Base-by-base conservation (phyloP, 2,113 vertebrate species). In the Lagopus leucura region DNA sequence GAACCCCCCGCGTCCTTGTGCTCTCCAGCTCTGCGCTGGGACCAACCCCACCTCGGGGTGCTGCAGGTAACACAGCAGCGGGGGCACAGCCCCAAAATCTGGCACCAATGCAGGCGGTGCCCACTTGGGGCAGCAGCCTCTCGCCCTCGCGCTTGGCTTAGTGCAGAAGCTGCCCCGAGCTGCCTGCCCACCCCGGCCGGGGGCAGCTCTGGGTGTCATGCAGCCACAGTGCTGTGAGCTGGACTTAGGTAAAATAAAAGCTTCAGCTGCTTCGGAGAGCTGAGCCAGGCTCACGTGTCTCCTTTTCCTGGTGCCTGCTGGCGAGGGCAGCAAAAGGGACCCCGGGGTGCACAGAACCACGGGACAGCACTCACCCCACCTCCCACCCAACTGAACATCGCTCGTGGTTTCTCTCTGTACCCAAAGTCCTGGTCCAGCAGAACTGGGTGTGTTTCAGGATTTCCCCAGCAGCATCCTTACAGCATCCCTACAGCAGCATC, bases 171-270 rank as follows among this genome's bases (percentile, higher is more conserved):
- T 9, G 55, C 55, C 3, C 4, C 6, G 12, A 19, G 64, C 28
- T 22, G 42, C 42, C 38, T 34, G 6, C 5, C 55, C 63, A 45
- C 0, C 75, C 71, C 1, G 1, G 55, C 67, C 10, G 4, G 27
- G 79, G 28, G 25, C 25, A 5, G 25, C 72, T 47, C 30, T 1
- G 36, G 81, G 77, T 78, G 83, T 64, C 6, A 6, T 11, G 87
- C 84, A 60, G 81, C 81, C 72, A 36, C 3, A 28, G 82, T 18
- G 5, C 77, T 67, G 27, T 5, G 2, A 67, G 91, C 92, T 32
- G 90, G 85, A 70, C 13, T n/a, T 70, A 81, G 88, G 86, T 61
- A 65, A 94, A 95, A 94, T 94, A 95, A 95, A 94, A 95, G 93
- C 93, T 95, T 95, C 50, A n/a, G 93, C 93, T 4, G 94, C 94